Conservation (phyloP, 2,888 invertebrate genomes). For the Gari tellinella region DNA sequence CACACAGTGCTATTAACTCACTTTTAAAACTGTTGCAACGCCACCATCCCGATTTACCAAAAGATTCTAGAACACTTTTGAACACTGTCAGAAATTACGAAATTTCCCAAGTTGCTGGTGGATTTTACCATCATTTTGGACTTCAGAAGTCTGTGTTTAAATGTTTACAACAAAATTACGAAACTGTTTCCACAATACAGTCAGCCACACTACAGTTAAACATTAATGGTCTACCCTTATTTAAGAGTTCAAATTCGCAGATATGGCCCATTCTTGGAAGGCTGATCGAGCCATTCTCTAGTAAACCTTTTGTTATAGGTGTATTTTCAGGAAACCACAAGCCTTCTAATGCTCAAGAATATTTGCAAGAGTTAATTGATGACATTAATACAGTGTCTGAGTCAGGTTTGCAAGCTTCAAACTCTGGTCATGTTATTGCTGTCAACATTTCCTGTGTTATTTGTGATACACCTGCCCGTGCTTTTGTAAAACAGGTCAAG, state of each 20-base stretch:
- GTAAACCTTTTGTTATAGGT: slow-evolving; percentile 32
- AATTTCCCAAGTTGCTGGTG: slow-evolving; percentile 24
- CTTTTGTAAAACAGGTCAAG: slow-evolving; percentile 71
- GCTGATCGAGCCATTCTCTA: slow-evolving; percentile 4
- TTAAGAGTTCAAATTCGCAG: slow-evolving; percentile 29
- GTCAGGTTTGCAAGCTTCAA: neutral
- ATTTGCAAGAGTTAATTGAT: slow-evolving; percentile 37
- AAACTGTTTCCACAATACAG: neutral
- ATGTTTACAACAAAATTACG: neutral
- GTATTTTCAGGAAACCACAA: slow-evolving; percentile 33
- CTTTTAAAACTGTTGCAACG: slow-evolving; percentile 14
- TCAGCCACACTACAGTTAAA: slow-evolving; percentile 27
- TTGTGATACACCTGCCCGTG: slow-evolving; percentile 77
- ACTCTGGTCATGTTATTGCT: neutral
- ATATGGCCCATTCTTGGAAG: slow-evolving; percentile 41
- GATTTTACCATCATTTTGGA: slow-evolving; percentile 42
- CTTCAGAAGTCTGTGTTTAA: slow-evolving; percentile 6
- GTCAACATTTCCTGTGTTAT: slow-evolving; percentile 57
- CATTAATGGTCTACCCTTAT: slow-evolving; percentile 43
- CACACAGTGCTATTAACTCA: slow-evolving; percentile 21
- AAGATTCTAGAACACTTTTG: slow-evolving; percentile 38
- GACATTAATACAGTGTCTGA: slow-evolving; percentile 27
- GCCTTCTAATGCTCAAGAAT: slow-evolving; percentile 40
- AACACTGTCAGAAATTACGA: slow-evolving; percentile 25
- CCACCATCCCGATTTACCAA: slow-evolving; percentile 22